Base-by-base conservation (phyloP, 2,797 vertebrate species). In the Lindbergichthys nudifrons region DNA sequence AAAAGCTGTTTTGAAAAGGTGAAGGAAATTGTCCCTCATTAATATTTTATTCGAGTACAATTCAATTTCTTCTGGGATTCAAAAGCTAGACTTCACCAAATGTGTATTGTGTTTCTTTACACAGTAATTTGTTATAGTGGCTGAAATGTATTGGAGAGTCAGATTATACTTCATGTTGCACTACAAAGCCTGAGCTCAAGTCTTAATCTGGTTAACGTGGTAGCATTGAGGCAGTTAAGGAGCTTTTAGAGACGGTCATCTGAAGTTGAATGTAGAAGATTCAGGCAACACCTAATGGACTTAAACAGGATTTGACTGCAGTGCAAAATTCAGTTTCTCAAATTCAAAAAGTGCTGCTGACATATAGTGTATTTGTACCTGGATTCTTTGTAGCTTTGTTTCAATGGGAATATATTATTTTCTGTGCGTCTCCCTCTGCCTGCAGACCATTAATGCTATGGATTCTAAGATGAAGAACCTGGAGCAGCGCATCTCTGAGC, bases 401-500 rank as follows among this genome's bases (percentile, higher is more conserved):
- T 75, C 57, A 81, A 52, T 9, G 16, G 19, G 10, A 66, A 70
- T 41, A 26, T 30, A 39, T 66, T 3, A 10, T 51, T 54, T 26
- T 63, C 65, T 5, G 63, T 75, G 91, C 65, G 4, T 63, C 61
- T 67, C 45, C 79, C 3, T 64, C 67, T 50, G 77, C 59, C 56
- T 59, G 23, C 48, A 99, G 98, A 99, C 97, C 92, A 97, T 99
- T 93, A 99, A 98, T 87, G 98, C 98, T 39, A 98, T 99, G 98
- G 98, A 99, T 90, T 99, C 97, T 1, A 99, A 99, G 94, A 98
- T 99, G 93, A 97, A 97, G 90, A 99, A 97, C 82, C 92, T 99
- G 93, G 98, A 99, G 89, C 98, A 99, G 91, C 97, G 98, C 77
- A 98, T 99, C 54, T 94, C 96, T 65, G 98, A 99, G 88, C 87